A percentile compares a stretch with the other conserved stretches of the same genome.
Evolutionary conservation across 1,140 invertebrate genomes (phyloP).

Genomic region (Brachystomella parvula): DNA sequence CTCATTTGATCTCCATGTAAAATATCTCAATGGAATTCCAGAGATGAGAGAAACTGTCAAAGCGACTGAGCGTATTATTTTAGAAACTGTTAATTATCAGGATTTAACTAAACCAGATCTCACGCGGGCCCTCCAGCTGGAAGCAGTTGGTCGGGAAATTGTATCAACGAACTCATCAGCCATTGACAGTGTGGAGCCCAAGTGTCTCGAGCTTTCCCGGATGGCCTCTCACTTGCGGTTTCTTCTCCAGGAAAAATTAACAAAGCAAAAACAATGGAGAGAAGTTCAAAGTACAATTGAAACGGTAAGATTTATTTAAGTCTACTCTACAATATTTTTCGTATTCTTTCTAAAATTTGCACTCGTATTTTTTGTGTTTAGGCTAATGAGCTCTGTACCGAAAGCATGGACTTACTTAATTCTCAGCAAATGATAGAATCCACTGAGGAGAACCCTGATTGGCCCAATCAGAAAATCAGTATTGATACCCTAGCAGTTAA

Average conservation of each 20-base stretch:
- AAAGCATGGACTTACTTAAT: constrained; percentile 79
- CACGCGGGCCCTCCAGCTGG: constrained; percentile 61
- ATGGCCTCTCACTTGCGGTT: constrained; percentile 59
- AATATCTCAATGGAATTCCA: constrained; percentile 52
- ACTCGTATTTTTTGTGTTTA: constrained; percentile 45
- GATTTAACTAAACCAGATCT: constrained; percentile 52
- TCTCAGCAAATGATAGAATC: constrained; percentile 52
- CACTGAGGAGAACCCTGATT: constrained; percentile 10
- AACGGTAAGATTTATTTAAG: constrained; percentile 54
- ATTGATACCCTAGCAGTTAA: constrained; percentile 8
- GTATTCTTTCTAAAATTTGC: constrained; percentile 15
- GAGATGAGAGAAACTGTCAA: constrained; percentile 75
- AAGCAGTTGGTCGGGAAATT: constrained; percentile 31
- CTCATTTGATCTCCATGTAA: constrained; percentile 44
- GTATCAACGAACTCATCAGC: constrained; percentile 65
- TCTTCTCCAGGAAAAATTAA: constrained; percentile 47
- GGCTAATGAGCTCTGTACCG: constrained; percentile 89
- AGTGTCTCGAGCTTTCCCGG: constrained; percentile 79
- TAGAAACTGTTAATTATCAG: constrained; percentile 68
- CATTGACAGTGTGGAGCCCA: constrained; percentile 78
- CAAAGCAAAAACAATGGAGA: constrained; percentile 56
- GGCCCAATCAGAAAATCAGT: neutral
- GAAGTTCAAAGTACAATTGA: constrained; percentile 87
- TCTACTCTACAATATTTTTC: constrained; percentile 1
- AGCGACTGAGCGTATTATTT: constrained; percentile 65